phyloP scores from a whole-genome alignment of 2,888 invertebrate species.

The Melipona bicolor region DNA sequence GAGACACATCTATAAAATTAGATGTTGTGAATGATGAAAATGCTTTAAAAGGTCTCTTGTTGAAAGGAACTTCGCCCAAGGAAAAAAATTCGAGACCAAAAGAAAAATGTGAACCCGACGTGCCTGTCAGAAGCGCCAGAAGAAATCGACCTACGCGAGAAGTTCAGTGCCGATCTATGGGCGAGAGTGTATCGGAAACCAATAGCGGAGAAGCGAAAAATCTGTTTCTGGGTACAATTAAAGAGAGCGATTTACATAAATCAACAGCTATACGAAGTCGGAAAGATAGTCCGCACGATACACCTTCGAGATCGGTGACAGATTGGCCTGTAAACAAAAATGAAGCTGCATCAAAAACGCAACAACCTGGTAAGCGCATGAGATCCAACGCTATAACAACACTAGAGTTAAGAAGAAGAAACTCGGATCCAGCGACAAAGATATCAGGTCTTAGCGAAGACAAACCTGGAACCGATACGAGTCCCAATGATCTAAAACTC shows the following conservation, averaged over 20 bases:
- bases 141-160: constrained; percentile 81
- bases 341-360: constrained; percentile 73
- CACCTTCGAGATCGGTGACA: constrained; percentile 76
- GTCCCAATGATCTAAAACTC: constrained; percentile 84
- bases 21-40: constrained; percentile 69
- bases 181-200: constrained; percentile 79
- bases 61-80: constrained; percentile 60
- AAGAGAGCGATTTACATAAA: constrained; percentile 80
- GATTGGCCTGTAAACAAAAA: constrained; percentile 82
- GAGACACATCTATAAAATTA: constrained; percentile 75
- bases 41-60: constrained; percentile 43
- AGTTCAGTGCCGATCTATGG: constrained; percentile 82
- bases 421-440: constrained; percentile 90
- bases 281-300: constrained; percentile 73
- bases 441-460: constrained; percentile 84
- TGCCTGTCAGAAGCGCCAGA: constrained; percentile 81
- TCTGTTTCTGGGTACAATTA: constrained; percentile 81
- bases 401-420: constrained; percentile 87
- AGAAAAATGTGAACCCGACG: constrained; percentile 81
- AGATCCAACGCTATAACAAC: constrained; percentile 82
- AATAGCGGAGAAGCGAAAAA: constrained; percentile 75
- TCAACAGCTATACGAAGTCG: constrained; percentile 73
- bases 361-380: constrained; percentile 82
- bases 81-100: constrained; percentile 70
- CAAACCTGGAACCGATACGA: constrained; percentile 84